phyloP scores from a whole-genome alignment of 2,797 vertebrate genomes.

The Setipinna tenuifilis region DNA sequence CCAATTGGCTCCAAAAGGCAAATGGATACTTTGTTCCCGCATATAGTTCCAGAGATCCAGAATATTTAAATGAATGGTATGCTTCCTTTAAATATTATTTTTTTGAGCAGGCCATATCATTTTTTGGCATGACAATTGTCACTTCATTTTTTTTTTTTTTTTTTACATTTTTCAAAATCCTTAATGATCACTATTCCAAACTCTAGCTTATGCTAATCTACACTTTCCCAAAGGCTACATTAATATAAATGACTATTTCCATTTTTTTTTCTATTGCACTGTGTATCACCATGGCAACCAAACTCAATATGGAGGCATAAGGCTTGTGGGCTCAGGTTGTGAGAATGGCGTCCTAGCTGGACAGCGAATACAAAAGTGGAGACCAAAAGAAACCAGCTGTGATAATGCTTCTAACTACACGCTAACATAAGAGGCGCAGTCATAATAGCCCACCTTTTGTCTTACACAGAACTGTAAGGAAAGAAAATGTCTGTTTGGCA shows the following conservation, averaged over 20 bases:
- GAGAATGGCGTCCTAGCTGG: not conserved
- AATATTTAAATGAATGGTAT: not conserved
- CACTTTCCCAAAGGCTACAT: not conserved
- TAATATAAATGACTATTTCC: not conserved
- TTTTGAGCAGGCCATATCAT: not conserved
- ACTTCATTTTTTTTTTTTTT: not conserved
- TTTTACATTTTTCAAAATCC: not conserved
- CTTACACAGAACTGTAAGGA: not conserved
- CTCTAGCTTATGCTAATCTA: not conserved
- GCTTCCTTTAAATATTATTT: not conserved
- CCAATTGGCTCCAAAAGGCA: not conserved
- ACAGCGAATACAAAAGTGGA: not conserved
- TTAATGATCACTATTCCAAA: not conserved
- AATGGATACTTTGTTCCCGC: not conserved
- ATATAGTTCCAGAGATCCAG: not conserved
- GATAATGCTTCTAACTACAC: not conserved
- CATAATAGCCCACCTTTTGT: no score
- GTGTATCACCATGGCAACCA: slow-evolving; percentile 6
- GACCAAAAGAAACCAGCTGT: not conserved
- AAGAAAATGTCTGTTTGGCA: not conserved
- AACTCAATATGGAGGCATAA: not conserved
- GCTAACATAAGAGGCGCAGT: not conserved
- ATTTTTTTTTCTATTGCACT: not conserved
- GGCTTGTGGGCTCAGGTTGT: not conserved
- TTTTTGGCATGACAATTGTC: not conserved